Conservation (phyloP, 2,113 vertebrate species). For the Hemibagrus wyckioides region DNA sequence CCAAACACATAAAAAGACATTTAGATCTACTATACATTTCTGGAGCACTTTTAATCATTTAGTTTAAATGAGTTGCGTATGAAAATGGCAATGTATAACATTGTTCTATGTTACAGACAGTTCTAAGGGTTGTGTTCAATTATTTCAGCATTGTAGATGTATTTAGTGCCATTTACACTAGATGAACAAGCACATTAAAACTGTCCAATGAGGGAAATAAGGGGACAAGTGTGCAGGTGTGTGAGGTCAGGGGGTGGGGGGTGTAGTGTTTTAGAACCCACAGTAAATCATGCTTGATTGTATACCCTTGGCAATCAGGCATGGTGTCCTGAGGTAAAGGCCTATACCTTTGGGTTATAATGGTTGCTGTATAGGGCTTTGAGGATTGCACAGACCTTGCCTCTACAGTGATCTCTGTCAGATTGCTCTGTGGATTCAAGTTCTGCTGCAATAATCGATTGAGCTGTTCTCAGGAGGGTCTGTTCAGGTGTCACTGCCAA, state of each 20-base stretch:
- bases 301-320: neutral
- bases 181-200: neutral
- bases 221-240: neutral
- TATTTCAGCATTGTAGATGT: neutral
- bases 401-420: no score
- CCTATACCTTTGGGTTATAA: slow-evolving; percentile 10
- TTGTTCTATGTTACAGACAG: neutral
- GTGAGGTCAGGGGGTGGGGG: neutral
- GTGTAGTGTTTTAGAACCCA: neutral
- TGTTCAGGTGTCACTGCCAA: neutral
- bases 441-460: neutral
- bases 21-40: neutral
- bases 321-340: slow-evolving; percentile 15
- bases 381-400: slow-evolving; percentile 3
- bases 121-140: neutral
- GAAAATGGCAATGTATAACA: neutral
- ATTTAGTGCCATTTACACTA: neutral
- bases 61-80: neutral
- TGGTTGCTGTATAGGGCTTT: slow-evolving; percentile 1
- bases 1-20: neutral
- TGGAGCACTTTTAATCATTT: neutral
- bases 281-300: slow-evolving; percentile 1
- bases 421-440: slow-evolving; percentile 7
- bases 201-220: neutral
- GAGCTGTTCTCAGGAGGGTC: neutral